phyloP scores from a whole-genome alignment of 2,797 vertebrate species.

The Pangasius djambal region DNA sequence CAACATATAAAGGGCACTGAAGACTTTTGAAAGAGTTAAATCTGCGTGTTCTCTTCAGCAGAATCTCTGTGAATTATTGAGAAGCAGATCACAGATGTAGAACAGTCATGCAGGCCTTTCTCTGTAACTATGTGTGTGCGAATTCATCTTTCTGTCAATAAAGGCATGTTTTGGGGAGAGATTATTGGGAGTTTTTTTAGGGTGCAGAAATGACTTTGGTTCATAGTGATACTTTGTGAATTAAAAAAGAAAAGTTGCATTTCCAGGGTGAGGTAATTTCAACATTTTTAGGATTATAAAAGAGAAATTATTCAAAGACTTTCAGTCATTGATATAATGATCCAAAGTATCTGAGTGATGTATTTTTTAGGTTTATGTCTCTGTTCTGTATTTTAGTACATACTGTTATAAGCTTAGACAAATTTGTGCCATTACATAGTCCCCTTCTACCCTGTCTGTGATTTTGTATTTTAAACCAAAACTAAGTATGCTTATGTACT shows the following conservation, averaged over 20 bases:
- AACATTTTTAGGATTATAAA: not conserved
- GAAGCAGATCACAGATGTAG: not conserved
- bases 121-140: not conserved
- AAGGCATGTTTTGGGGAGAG: not conserved
- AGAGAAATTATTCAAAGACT: not conserved
- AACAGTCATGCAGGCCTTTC: not conserved
- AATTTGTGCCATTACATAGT: constrained; percentile 8
- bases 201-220: not conserved
- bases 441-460: not conserved
- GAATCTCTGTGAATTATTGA: not conserved
- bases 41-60: constrained; percentile 13
- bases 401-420: not conserved
- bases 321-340: not conserved
- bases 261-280: not conserved
- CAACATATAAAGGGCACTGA: not conserved
- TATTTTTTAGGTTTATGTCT: constrained; percentile 33
- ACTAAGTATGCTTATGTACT: not conserved
- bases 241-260: not conserved
- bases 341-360: constrained; percentile 20
- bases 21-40: not conserved
- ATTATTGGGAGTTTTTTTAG: not conserved
- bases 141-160: not conserved
- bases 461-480: constrained; percentile 14
- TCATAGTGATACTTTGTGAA: constrained; percentile 1
- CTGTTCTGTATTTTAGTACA: constrained; percentile 14